A percentile compares a stretch with the other conserved stretches of the same genome.
Conservation (phyloP, 2,797 vertebrate genomes). For the Morus bassanus region DNA sequence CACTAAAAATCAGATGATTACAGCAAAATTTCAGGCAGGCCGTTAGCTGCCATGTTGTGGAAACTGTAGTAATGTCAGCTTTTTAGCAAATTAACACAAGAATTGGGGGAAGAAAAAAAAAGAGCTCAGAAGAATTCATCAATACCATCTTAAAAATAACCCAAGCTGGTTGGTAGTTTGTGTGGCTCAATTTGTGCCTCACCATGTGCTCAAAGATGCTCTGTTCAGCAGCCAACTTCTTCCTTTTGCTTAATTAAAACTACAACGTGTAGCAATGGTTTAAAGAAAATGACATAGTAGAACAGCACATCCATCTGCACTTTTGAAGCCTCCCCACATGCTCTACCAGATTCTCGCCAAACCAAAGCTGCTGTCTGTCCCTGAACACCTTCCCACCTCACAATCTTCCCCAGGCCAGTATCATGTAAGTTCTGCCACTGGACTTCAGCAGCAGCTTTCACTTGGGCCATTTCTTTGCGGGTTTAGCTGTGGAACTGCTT, state of each 20-base stretch:
- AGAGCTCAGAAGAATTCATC: neutral
- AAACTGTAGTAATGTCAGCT: neutral
- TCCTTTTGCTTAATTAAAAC: slow-evolving; percentile 24
- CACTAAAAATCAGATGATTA: neutral
- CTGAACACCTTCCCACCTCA: neutral
- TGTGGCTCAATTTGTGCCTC: neutral
- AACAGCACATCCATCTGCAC: neutral
- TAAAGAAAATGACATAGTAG: neutral
- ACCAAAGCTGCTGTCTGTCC: neutral
- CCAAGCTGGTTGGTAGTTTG: neutral
- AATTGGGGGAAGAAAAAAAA: neutral
- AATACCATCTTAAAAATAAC: neutral
- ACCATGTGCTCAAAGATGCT: neutral
- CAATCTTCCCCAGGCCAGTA: neutral
- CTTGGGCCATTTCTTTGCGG: neutral
- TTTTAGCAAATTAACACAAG: neutral
- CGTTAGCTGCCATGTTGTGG: neutral
- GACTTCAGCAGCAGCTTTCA: neutral
- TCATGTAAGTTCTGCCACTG: neutral
- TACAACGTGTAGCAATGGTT: neutral
- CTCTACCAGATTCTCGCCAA: neutral
- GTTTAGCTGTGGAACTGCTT: neutral
- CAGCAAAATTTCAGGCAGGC: neutral
- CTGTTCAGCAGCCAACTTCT: neutral
- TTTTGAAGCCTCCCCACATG: neutral